These are phyloP conservation scores for Acanthosepion pharaonis DNA, from an alignment of 2,888 invertebrate species.

Conservation along the genomic window DNA sequence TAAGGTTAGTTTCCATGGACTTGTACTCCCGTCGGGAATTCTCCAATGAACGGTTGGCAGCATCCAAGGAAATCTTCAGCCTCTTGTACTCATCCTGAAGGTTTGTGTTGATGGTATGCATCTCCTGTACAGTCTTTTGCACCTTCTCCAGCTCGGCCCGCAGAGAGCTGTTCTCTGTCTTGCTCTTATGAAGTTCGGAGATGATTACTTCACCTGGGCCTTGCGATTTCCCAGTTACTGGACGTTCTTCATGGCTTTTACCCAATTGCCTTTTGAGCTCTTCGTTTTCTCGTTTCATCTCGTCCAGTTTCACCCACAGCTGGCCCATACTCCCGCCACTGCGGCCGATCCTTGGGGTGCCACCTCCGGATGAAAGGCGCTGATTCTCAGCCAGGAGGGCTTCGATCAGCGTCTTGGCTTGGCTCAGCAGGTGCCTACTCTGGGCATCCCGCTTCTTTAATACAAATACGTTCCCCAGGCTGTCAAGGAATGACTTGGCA, in stretches of 20 bases:
- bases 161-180: constrained; percentile 62
- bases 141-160: constrained; percentile 61
- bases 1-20: constrained; percentile 61
- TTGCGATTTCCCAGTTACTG: constrained; percentile 57
- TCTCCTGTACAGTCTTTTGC: constrained; percentile 61
- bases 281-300: constrained; percentile 69
- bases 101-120: constrained; percentile 58
- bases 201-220: constrained; percentile 66
- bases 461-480: constrained; percentile 66
- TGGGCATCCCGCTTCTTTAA: constrained; percentile 68
- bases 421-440: constrained; percentile 65
- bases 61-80: constrained; percentile 63
- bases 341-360: constrained; percentile 49
- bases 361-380: constrained; percentile 49
- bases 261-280: constrained; percentile 60
- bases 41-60: constrained; percentile 64
- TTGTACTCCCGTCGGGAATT: constrained; percentile 64
- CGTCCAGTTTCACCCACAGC: constrained; percentile 70
- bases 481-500: constrained; percentile 66
- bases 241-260: constrained; percentile 58
- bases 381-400: constrained; percentile 59
- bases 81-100: constrained; percentile 67
- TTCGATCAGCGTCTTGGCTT: constrained; percentile 64
- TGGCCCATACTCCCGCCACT: constrained; percentile 67
- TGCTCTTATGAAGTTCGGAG: constrained; percentile 62